Evolutionary conservation across 2,113 vertebrate genomes (phyloP).

Genomic region (Rhipidura dahli): DNA sequence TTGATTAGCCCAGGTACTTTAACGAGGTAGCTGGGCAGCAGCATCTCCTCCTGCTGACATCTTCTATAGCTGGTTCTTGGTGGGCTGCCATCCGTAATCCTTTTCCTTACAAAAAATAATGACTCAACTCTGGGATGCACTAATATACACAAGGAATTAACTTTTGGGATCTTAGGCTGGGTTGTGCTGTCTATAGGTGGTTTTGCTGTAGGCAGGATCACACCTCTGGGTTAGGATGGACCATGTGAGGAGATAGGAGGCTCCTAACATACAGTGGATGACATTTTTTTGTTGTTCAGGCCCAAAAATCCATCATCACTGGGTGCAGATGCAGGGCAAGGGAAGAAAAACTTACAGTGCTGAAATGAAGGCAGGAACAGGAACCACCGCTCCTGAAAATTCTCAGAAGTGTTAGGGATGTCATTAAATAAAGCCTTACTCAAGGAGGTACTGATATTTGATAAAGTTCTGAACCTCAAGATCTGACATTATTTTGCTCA

Average conservation of each 20-base stretch:
- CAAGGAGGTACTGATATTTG: background rate
- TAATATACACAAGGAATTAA: background rate
- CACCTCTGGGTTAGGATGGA: background rate
- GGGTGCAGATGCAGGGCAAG: background rate
- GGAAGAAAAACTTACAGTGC: background rate
- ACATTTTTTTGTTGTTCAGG: background rate
- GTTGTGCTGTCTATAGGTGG: background rate
- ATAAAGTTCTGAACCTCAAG: background rate
- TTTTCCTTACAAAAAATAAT: background rate
- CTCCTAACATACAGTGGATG: background rate
- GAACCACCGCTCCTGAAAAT: background rate
- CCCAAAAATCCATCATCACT: background rate
- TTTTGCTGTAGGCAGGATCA: background rate
- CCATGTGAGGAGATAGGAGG: fast-evolving
- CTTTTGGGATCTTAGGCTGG: background rate
- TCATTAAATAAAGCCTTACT: background rate
- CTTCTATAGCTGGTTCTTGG: fast-evolving
- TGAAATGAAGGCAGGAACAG: background rate
- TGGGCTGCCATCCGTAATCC: background rate
- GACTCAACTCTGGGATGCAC: background rate
- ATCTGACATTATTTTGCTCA: background rate
- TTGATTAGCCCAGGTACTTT: background rate
- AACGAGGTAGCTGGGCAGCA: background rate
- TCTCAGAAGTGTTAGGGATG: background rate
- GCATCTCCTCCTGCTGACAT: background rate